Evolutionary conservation across 2,113 vertebrate genomes (phyloP).

Genomic region (Siniperca chuatsi): DNA sequence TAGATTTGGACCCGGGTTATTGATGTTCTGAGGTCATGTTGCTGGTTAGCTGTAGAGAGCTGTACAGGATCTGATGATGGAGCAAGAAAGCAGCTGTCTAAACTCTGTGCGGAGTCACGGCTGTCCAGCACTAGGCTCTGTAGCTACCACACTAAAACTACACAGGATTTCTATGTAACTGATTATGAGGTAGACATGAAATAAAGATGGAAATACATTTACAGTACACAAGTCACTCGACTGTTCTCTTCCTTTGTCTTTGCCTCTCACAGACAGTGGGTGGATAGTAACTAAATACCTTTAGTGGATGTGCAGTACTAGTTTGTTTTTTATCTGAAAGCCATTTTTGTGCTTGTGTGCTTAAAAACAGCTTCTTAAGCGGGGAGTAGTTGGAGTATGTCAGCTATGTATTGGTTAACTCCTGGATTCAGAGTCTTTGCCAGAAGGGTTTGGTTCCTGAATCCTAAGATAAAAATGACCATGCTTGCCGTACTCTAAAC

Average conservation of each 20-base stretch:
- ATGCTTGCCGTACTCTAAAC: not conserved
- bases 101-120: slow-evolving; percentile 54
- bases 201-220: slow-evolving; percentile 81
- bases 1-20: slow-evolving; percentile 19
- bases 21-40: slow-evolving; percentile 64
- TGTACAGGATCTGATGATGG: slow-evolving; percentile 62
- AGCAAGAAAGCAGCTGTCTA: slow-evolving; percentile 64
- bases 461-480: not conserved
- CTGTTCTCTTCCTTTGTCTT: slow-evolving; percentile 50
- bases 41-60: slow-evolving; percentile 47
- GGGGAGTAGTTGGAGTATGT: not conserved
- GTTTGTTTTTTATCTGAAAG: not conserved
- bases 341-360: not conserved
- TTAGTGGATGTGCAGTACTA: not conserved
- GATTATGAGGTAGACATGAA: slow-evolving; percentile 79
- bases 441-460: not conserved
- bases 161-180: slow-evolving; percentile 78
- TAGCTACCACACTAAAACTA: slow-evolving; percentile 72
- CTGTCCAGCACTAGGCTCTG: slow-evolving; percentile 62
- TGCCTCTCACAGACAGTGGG: not conserved
- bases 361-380: not conserved
- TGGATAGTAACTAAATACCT: not conserved
- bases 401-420: not conserved
- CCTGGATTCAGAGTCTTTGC: not conserved
- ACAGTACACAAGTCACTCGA: slow-evolving; percentile 68